Percentiles rank a stretch among this genome's conserved stretches.
phyloP scores from a whole-genome alignment of 2,113 vertebrate species.

The Eptesicus fuscus region DNA sequence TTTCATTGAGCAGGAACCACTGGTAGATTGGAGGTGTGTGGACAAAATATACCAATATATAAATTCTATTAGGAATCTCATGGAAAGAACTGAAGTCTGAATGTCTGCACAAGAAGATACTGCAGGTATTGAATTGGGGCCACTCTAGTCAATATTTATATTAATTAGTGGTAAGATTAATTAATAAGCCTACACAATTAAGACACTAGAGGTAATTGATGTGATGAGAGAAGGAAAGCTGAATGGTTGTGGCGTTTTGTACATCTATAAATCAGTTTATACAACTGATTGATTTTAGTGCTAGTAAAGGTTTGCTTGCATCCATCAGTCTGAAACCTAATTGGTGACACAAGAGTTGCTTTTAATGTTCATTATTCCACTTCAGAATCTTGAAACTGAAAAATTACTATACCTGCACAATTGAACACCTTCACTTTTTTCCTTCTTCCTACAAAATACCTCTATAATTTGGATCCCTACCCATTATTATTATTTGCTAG shows the following conservation, averaged over 20 bases:
- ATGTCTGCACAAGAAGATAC: background rate
- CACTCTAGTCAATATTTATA: background rate
- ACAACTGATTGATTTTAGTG: background rate
- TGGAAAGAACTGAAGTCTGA: background rate
- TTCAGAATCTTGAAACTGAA: constrained; percentile 40
- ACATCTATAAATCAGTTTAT: background rate
- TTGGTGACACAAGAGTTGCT: constrained; percentile 27
- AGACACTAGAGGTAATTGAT: background rate
- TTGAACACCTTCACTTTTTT: constrained; percentile 19
- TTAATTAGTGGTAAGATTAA: constrained; percentile 34
- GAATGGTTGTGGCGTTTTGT: background rate
- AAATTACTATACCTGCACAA: background rate
- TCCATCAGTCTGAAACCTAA: constrained; percentile 29
- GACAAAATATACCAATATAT: background rate
- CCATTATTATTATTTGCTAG: background rate
- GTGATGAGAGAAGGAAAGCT: background rate
- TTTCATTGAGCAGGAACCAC: background rate
- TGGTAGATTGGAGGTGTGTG: background rate
- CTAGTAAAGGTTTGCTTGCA: background rate
- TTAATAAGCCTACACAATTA: background rate
- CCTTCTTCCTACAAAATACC: background rate
- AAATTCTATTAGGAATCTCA: background rate
- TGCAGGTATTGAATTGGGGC: background rate
- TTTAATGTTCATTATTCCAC: background rate
- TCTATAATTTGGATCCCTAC: background rate